phyloP scores from a whole-genome alignment of 1,140 invertebrate genomes.

The Oncopodura yosiiana region DNA sequence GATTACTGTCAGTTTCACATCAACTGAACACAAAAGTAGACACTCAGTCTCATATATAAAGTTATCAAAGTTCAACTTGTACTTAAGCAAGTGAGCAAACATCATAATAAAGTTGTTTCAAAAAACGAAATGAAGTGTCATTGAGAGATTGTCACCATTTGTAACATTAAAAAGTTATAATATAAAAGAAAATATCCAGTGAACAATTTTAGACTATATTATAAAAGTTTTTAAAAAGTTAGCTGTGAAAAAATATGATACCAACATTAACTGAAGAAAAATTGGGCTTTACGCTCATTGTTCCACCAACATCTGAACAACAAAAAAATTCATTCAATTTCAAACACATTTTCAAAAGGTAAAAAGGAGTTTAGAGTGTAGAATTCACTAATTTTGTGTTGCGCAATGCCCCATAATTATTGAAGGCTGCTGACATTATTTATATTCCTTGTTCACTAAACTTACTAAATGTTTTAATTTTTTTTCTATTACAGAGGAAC shows the following conservation, averaged over 20 bases:
- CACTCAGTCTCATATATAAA: too few relatives aligned
- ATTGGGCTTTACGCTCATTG: constrained; percentile 15
- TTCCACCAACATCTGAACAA: constrained; percentile 8
- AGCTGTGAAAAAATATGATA: constrained; percentile 14
- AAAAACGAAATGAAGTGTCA: not conserved
- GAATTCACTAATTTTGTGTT: not conserved
- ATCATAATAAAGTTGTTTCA: not conserved
- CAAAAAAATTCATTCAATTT: too few relatives aligned
- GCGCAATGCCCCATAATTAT: too few relatives aligned
- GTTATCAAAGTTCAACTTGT: not conserved
- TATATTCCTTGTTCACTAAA: too few relatives aligned
- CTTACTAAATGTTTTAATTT: not conserved
- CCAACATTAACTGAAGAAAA: constrained; percentile 24
- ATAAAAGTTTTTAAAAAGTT: not conserved
- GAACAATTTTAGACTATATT: too few relatives aligned
- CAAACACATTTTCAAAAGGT: constrained; percentile 31
- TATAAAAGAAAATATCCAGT: not conserved
- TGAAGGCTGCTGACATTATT: too few relatives aligned
- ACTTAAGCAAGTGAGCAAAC: not conserved
- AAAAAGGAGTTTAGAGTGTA: constrained; percentile 1
- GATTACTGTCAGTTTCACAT: too few relatives aligned
- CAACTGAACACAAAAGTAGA: too few relatives aligned
- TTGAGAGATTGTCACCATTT: not conserved
- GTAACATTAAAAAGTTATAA: not conserved
- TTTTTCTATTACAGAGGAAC: constrained; percentile 39